Evolutionary conservation across 2,888 invertebrate genomes (phyloP), one percentile per base, ranked within the genome.

Genomic region (Nymphalis c-album): DNA sequence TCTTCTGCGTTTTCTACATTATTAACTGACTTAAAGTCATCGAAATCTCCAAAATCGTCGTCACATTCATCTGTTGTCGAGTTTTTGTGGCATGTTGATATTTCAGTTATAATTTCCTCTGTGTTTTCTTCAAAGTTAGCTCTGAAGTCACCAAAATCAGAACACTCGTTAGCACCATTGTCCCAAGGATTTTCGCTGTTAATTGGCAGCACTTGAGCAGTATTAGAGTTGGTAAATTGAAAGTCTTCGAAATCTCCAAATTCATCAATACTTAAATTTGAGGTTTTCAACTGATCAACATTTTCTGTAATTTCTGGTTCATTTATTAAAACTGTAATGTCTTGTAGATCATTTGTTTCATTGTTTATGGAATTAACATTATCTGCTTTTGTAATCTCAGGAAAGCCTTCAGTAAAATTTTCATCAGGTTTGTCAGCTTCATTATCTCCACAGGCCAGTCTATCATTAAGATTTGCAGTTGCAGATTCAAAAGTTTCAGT

Each of bases 21-120:
- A 62, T 55, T 47, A 87, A 87, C 68, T n/a, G 89, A 88, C 78
- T 88, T 82, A 63, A 92, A 93, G 74, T 93, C 93, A 84, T 93
- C 90, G 85, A 94, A 94, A 78, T 94, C 94, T 53, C 93, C 91
- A 86, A 94, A 94, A 75, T 94, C 91, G 80, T 88, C 85, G 83
- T 91, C 87, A 72, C 84, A 80, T 67, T 86, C 85, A 71, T 74
- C 72, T 57, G 26, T 31, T 51, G 31, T 48, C 47, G n/a, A 8
- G 57, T 64, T 60, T 20, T 53, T 17, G 22, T 51, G 35, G 10
- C 20, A 48, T 17, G 60, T 47, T 53, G 74, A 55, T 18, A 66
- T 64, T 78, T 71, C 72, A 67, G 59, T 47, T 72, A 69, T 72
- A 26, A 6, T 17, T 68, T 68, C 61, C 22, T 61, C 17, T 62